Base-by-base conservation (phyloP, 1,140 invertebrate genomes). In the Drosophila rhopaloa region DNA sequence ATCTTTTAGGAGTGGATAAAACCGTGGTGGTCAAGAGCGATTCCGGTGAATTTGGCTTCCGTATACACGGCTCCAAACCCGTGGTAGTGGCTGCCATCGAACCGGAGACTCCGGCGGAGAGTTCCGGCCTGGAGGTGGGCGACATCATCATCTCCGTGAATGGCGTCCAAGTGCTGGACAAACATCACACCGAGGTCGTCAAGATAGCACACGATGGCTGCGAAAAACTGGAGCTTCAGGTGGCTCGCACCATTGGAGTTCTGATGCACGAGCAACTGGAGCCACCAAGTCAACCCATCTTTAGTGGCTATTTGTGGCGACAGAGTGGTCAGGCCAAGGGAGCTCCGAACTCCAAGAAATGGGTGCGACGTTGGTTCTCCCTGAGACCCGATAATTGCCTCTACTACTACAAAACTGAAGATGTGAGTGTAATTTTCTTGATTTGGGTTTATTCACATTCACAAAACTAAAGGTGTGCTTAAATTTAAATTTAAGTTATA, bases 21-120 rank as follows among this genome's bases (percentile, higher is more conserved):
- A 96, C 95, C 32, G 96, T 98, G 13, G 94, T 96, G 43, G 96
- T 98, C 0, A 95, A 95, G 72, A 95, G 96, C 46, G 95, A 96
- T 59, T 96, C 96, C 14, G 97, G 96, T 8, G 98, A 98, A 90
- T 99, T 98, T 92, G 98, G 98, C 10, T 98, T 99, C 89, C 95
- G 98, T 50, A 98, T 99, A 79, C 97, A 98, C 81, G 98, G 98
- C 10, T 98, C 97, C 59, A 97, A 98, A 79, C 98, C 98, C 0
- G 97, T 98, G 0, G 97, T 99, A 1, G 97, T 99, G 5, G 98
- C 98, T 2, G 97, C 97, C 4, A 98, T 99, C 62, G 98, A 99
- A 93, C 95, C 96, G 5, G 96, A 97, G 86, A 98, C 96, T 6
- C 97, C 97, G 1, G 98, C 98, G 0, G 97, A 98, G 92, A 96